phyloP scores from a whole-genome alignment of 2,888 invertebrate genomes.

The Aspidiotus rigidus region DNA sequence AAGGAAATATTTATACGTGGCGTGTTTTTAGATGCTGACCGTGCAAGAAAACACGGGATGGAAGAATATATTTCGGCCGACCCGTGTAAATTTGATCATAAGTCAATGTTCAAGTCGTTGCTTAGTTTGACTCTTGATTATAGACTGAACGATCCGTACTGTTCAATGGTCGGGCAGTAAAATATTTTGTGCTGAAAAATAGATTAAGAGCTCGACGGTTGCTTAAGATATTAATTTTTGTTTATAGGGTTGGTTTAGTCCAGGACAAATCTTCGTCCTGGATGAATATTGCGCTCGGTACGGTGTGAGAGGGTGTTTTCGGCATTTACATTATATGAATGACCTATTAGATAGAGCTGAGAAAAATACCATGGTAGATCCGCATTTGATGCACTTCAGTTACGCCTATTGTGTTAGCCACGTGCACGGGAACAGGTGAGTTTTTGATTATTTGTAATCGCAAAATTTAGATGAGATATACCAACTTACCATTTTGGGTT shows the following conservation, averaged over 20 bases:
- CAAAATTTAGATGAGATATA: neutral
- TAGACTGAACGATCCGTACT: constrained; percentile 94
- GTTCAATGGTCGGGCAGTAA: constrained; percentile 68
- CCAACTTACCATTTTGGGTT: neutral
- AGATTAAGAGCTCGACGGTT: neutral
- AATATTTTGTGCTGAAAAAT: neutral
- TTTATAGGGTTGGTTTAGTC: constrained; percentile 94
- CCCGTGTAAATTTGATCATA: constrained; percentile 94
- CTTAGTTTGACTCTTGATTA: constrained; percentile 91
- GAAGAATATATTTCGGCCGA: constrained; percentile 99
- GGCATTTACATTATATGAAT: constrained; percentile 90
- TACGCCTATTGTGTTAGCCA: constrained; percentile 99
- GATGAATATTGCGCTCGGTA: constrained; percentile 97
- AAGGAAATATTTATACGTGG: neutral
- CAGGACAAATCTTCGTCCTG: constrained; percentile 95
- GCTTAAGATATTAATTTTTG: neutral
- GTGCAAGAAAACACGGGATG: constrained; percentile 97
- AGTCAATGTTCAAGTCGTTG: constrained; percentile 78
- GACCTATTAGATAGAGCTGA: constrained; percentile 93
- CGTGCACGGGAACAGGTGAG: constrained; percentile 95
- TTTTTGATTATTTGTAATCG: constrained; percentile 3
- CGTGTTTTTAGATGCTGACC: constrained; percentile 68
- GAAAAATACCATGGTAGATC: constrained; percentile 87
- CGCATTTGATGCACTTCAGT: constrained; percentile 95
- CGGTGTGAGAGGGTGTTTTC: constrained; percentile 92